These are phyloP conservation scores for Drosophila insularis DNA, from an alignment of 1,140 invertebrate species.

Conservation along the genomic window DNA sequence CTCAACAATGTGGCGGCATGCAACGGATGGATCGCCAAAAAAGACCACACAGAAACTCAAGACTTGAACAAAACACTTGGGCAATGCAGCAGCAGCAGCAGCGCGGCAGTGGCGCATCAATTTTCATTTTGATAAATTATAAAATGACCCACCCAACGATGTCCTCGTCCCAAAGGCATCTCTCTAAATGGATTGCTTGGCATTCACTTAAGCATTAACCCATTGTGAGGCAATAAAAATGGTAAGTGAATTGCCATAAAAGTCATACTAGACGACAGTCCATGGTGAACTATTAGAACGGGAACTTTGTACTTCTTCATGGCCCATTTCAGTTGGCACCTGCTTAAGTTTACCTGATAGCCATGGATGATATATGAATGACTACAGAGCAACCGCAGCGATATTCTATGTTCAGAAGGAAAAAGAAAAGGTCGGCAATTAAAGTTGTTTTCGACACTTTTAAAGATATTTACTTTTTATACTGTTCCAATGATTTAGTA, in stretches of 20 bases:
- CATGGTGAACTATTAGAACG: conserved; percentile 1
- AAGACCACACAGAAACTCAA: neutral
- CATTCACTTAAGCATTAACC: conserved; percentile 49
- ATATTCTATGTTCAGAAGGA: too few species aligned
- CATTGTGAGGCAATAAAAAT: conserved; percentile 45
- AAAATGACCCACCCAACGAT: conserved; percentile 58
- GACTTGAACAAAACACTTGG: conserved; percentile 1
- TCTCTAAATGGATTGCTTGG: conserved; percentile 65
- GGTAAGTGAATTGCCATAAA: conserved; percentile 9
- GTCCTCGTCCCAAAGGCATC: conserved; percentile 28
- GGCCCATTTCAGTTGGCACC: neutral
- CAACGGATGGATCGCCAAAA: conserved; percentile 16
- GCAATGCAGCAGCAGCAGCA: neutral
- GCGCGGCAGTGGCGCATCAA: conserved; percentile 55
- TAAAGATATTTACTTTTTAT: too few species aligned
- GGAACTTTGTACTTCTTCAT: conserved; percentile 29
- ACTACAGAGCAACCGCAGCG: too few species aligned
- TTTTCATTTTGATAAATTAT: conserved; percentile 81
- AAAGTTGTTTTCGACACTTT: too few species aligned
- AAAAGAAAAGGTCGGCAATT: too few species aligned
- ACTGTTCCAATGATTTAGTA: too few species aligned
- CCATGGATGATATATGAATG: neutral
- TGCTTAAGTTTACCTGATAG: neutral
- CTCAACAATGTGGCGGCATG: conserved; percentile 28
- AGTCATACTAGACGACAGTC: neutral